Base-by-base conservation (phyloP, 23 tunicate species). In the Corella eumyota region DNA sequence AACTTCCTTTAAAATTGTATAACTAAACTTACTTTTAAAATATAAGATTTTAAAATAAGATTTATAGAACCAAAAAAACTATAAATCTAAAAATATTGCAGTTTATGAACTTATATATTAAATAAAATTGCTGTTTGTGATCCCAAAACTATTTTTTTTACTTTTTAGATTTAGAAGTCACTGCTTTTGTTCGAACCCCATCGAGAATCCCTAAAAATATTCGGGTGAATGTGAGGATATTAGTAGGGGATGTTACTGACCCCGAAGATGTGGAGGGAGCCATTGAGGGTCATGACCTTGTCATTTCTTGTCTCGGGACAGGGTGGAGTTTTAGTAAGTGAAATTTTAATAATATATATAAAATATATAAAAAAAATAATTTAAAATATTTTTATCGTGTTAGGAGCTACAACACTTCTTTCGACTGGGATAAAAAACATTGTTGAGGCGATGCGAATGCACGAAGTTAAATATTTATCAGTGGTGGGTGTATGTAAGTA, bases 401-500 rank as follows among this genome's bases (percentile, higher is more conserved):
- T 69, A 84, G 94, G 73, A 56, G 45, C 77, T 1, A 84, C 94
- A 32, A 84, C 82, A 22, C 60, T 84, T 4, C 55, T 84, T 57
- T 84, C 94, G 1, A 56, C 69, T 23, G 94, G 94, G 15, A 17
- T 70, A 24, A 35, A 40, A 36, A 84, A 84, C 54, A 70, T 84
- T 15, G 48, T 84, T 13, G 30, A 73, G 45, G 94, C 78, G 49
- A 84, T 84, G 94, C 69, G 74, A 58, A 63, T 69, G 50, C 67
- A 75, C 50, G 59, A 67, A 21, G 67, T 84, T n/a, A 62, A 76
- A 57, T 51, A 64, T 47, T 44, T 84, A 3, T 68, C 71, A 2
- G 77, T 69, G 1, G 94, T 84, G 27, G 83, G 94, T 35, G 82
- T 75, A 6, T 65, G 82, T 75, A 75, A 75, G 85, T 38, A 5